Base-by-base conservation (phyloP, 2,113 vertebrate genomes). In the Hyla sarda region DNA sequence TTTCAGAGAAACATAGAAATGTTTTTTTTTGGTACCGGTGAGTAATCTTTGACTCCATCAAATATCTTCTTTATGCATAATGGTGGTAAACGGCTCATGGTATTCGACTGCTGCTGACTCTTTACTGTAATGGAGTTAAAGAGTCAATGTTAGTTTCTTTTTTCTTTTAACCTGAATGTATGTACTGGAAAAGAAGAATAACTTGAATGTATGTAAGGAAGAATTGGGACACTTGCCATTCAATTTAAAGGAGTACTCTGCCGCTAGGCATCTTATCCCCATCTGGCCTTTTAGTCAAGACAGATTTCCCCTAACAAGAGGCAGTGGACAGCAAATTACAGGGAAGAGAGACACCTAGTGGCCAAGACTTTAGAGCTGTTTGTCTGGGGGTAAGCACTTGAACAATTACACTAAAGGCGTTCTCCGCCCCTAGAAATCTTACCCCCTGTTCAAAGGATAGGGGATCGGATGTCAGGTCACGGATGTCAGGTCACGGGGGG, bases 41-140 rank as follows among this genome's bases (percentile, higher is more conserved):
- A 48, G 73, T 28, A 48, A 75, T 47, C 73, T 75, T 50, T 50
- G 23, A 50, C 74, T 32, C 48, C 50, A 54, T 52, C 74, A 77
- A 77, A 37, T 28, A 77, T 77, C 19, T 52, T 76, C 28, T 77
- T 19, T 23, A 14, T 76, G 47, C 47, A 50, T 50, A 76, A 76
- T 52, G 5, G 4, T 76, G 28, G 74, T 45, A 54, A 77, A 52
- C n/a, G 11, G 7, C 19, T 77, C 17, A 48, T 74, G n/a, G 25
- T 45, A 47, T 48, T 48, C 48, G 41, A 74, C 72, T 48, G 72
- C 74, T 77, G 74, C 16, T 32, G 47, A 54, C 14, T 54, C 48
- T 21, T 54, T 3, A 52, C n/a, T 12, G 21, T 76, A 11, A 71
- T 71, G 67, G 19, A 71, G 19, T 21, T 23, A 34, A 1, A 37